Conservation (phyloP, 2,797 vertebrate genomes). For the Gallinago stenura region DNA sequence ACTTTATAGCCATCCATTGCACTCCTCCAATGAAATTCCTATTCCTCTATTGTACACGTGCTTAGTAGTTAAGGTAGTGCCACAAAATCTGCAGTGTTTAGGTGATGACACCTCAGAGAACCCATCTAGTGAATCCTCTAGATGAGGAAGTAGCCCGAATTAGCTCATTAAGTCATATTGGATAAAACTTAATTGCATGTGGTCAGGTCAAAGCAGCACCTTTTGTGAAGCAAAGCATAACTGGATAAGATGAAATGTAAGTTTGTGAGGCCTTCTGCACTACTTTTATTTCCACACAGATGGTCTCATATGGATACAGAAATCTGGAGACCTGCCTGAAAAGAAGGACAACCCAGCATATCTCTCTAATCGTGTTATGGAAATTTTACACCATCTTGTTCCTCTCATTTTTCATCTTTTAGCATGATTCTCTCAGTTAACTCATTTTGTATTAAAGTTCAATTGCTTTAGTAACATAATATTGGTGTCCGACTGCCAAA, state of each 20-base stretch:
- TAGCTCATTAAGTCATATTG: not conserved
- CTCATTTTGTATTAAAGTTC: not conserved
- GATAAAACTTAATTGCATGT: not conserved
- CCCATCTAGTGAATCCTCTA: not conserved
- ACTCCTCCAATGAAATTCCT: not conserved
- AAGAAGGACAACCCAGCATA: not conserved
- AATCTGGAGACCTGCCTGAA: not conserved
- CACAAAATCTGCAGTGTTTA: not conserved
- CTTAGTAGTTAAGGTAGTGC: not conserved
- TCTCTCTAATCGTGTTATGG: not conserved
- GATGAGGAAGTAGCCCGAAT: not conserved
- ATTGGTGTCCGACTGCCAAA: constrained; percentile 15
- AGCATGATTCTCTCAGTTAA: not conserved
- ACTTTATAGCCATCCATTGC: not conserved
- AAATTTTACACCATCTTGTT: not conserved
- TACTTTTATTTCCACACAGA: not conserved
- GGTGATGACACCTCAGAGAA: not conserved
- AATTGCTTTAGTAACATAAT: constrained; percentile 25
- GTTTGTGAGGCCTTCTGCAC: not conserved
- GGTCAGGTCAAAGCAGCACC: not conserved
- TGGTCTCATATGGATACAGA: not conserved
- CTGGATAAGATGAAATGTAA: not conserved
- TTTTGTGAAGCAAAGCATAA: not conserved
- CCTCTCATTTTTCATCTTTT: not conserved
- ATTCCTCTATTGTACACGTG: not conserved